A percentile compares a stretch with the other conserved stretches of the same genome.
Evolutionary conservation across 2,888 invertebrate genomes (phyloP).

Genomic region (Pterobdella sp.): DNA sequence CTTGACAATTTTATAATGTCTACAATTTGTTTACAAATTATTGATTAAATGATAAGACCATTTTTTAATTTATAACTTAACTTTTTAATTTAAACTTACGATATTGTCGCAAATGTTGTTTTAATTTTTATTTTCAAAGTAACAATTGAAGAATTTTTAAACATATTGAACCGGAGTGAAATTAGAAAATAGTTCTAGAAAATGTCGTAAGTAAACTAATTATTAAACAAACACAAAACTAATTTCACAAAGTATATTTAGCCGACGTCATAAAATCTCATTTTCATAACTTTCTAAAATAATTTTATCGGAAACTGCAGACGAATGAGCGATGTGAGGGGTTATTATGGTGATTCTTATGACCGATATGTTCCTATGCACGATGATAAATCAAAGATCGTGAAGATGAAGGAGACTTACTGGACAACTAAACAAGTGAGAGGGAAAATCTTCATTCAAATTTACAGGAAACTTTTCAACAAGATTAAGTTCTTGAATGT

Average conservation of each 20-base stretch:
- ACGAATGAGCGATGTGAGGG: conserved; percentile 10
- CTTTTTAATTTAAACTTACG: neutral
- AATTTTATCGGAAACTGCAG: neutral
- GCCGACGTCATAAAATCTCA: too few relatives aligned
- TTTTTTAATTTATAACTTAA: neutral
- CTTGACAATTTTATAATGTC: neutral
- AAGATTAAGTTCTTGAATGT: too few relatives aligned
- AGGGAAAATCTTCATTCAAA: too few relatives aligned
- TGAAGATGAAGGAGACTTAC: conserved; percentile 67
- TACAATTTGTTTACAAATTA: conserved; percentile 8
- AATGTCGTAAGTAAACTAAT: neutral
- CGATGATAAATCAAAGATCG: conserved; percentile 51
- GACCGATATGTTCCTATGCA: conserved; percentile 55
- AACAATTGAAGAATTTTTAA: neutral
- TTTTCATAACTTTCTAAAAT: too few relatives aligned
- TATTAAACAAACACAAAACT: neutral
- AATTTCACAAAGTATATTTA: neutral
- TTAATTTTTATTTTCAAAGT: neutral
- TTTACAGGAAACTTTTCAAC: too few relatives aligned
- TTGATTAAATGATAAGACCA: conserved; percentile 10
- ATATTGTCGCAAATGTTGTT: neutral
- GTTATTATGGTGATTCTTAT: conserved; percentile 42
- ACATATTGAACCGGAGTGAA: neutral
- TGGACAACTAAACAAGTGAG: conserved; percentile 96
- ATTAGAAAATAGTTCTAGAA: neutral